phyloP scores from a whole-genome alignment of 2,113 vertebrate genomes.

The Lates calcarifer region DNA sequence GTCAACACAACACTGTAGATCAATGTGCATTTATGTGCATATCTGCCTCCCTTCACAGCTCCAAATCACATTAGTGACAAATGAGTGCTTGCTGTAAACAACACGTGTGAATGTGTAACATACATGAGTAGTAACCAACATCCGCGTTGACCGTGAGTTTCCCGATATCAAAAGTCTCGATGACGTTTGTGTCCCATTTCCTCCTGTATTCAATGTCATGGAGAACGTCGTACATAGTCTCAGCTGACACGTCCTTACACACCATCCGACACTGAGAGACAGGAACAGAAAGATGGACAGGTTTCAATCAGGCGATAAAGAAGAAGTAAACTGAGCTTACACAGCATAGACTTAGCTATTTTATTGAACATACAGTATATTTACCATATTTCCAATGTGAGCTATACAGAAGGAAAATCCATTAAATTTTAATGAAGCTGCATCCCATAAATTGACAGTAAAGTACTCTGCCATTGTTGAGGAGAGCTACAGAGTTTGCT shows the following conservation, averaged over 20 bases:
- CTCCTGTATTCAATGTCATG: conserved; percentile 94
- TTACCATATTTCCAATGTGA: neutral
- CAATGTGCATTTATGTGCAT: neutral
- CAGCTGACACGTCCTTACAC: conserved; percentile 89
- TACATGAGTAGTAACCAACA: conserved; percentile 96
- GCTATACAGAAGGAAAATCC: conserved; percentile 18
- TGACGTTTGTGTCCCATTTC: conserved; percentile 96
- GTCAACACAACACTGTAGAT: conserved; percentile 8
- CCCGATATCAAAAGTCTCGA: conserved; percentile 97
- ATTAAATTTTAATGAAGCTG: conserved; percentile 31
- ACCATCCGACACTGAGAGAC: conserved; percentile 91
- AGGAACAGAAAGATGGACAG: neutral
- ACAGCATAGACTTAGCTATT: neutral
- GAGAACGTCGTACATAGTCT: conserved; percentile 94
- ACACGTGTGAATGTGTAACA: conserved; percentile 40
- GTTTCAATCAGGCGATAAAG: neutral
- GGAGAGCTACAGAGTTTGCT: neutral
- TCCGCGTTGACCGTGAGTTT: conserved; percentile 94
- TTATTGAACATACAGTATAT: too few relatives aligned
- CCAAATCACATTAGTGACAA: conserved; percentile 7
- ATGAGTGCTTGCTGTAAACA: neutral
- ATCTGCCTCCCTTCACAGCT: neutral
- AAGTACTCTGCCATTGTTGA: neutral
- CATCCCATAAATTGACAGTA: conserved; percentile 13
- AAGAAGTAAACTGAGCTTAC: neutral